Evolutionary conservation across 64 coral and sea anemone species (phyloP).

Genomic region (Anthopleura sola): DNA sequence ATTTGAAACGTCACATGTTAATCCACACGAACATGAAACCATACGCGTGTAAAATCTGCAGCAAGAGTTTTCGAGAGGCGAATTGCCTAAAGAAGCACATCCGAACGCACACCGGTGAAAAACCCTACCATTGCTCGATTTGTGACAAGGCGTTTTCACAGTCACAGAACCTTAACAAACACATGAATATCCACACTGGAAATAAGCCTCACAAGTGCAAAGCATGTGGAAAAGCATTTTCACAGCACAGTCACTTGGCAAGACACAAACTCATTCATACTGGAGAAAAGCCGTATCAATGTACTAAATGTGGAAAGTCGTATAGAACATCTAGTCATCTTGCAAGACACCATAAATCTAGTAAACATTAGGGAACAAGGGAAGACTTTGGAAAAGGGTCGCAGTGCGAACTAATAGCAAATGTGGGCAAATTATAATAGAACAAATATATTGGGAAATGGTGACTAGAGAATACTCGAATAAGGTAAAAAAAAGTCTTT

Average conservation of each 20-base stretch:
- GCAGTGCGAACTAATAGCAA: no score
- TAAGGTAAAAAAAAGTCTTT: no score
- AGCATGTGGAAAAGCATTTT: slow-evolving; percentile 46
- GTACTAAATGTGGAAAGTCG: slow-evolving; percentile 24
- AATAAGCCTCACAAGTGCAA: slow-evolving; percentile 43
- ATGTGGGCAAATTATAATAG: no score
- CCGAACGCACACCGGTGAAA: slow-evolving; percentile 21
- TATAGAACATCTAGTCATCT: slow-evolving; percentile 5
- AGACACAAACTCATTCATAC: slow-evolving; percentile 54
- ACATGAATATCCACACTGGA: slow-evolving; percentile 36
- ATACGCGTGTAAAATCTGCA: slow-evolving; percentile 2
- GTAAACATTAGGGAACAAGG: not conserved
- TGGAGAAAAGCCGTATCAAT: slow-evolving; percentile 40
- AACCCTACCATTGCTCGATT: slow-evolving; percentile 1
- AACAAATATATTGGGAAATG: no score
- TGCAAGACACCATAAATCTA: not conserved
- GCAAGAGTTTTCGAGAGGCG: not conserved
- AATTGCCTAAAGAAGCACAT: slow-evolving; percentile 6
- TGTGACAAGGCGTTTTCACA: slow-evolving; percentile 13
- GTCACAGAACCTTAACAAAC: slow-evolving; percentile 18
- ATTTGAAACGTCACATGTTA: not conserved
- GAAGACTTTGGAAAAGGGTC: no score
- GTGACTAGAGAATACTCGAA: no score
- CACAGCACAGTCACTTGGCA: slow-evolving; percentile 21
- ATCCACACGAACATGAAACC: not conserved